These are phyloP conservation scores for Toxonevra muliebris DNA, from an alignment of 2,888 invertebrate species.

Conservation along the genomic window DNA sequence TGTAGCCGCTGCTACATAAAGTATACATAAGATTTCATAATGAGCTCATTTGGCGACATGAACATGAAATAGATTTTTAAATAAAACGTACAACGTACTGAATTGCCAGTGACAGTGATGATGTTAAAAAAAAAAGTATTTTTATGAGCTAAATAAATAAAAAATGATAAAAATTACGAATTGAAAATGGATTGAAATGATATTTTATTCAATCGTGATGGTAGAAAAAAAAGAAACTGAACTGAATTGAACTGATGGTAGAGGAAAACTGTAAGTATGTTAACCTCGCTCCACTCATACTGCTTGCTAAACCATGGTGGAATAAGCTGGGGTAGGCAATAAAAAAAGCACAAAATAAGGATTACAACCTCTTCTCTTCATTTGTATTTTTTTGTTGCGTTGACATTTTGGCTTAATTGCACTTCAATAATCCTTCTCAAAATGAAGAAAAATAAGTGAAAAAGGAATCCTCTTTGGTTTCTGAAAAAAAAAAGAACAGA, in stretches of 20 bases:
- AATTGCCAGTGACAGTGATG: conserved; percentile 29
- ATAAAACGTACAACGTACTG: conserved; percentile 8
- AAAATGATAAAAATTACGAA: conserved; percentile 15
- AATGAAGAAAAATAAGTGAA: conserved; percentile 14
- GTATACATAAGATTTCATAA: conserved; percentile 42
- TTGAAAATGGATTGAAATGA: too few relatives aligned
- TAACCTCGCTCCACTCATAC: too few relatives aligned
- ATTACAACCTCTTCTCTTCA: too few relatives aligned
- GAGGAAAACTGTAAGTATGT: too few relatives aligned
- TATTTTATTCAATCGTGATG: too few relatives aligned
- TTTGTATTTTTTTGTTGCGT: conserved; percentile 33
- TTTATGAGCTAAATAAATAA: conserved; percentile 24
- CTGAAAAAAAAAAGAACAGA: conserved; percentile 14
- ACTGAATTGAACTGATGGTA: too few relatives aligned
- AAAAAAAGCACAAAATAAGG: too few relatives aligned
- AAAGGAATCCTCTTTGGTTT: too few relatives aligned
- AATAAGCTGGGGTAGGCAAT: too few relatives aligned
- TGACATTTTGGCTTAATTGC: conserved; percentile 64
- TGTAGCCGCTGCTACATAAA: not conserved
- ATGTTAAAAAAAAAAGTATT: conserved; percentile 33
- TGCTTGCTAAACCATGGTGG: too few relatives aligned
- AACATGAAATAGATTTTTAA: conserved; percentile 58
- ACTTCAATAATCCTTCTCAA: conserved; percentile 59
- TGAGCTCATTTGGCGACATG: conserved; percentile 53
- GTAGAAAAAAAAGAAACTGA: too few relatives aligned